Evolutionary conservation across 1,140 invertebrate species (phyloP), one percentile per base, ranked within the genome.

Genomic region (Papilio aristodemus): DNA sequence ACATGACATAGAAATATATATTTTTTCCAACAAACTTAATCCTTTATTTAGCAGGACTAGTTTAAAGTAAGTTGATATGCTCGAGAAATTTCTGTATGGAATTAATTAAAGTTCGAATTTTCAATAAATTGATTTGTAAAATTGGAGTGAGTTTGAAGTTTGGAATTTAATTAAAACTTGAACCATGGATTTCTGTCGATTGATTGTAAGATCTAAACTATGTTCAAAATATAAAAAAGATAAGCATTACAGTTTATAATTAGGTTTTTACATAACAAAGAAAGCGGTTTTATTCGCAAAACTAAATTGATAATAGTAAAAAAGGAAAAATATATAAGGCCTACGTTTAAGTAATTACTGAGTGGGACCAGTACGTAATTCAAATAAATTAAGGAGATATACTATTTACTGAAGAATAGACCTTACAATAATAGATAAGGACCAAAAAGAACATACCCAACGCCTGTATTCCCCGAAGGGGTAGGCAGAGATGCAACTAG

Each of bases 71-170:
- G 9, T 25, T 54, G 46, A 54, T 54, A 22, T 10, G 46, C 46
- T 54, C 19, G 46, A 54, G 19, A 46, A 19, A 46, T 19, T 46
- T 46, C 43, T 46, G 43, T 54, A 54, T 54, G 22, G 46, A 54
- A 54, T 22, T 54, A 54, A 54, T 54, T 54, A 25, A 54, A 54
- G 17, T 54, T 54, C 0, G 19, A 50, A 54, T 54, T 25, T 54
- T 22, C 46, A 54, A 54, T 54, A 54, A 54, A 54, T 54, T 54
- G 46, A 54, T 54, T 54, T 54, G 46, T n/a, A 54, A 54, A 54
- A 54, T 54, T 54, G 19, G 9, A 22, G 46, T 54, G 22, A 54
- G 19, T 46, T 19, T 46, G 46, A 54, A 54, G 46, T 22, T 54
- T 22, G 46, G 10, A 10, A 54, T 54, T 54, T 54, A 54, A 54